These are phyloP conservation scores for Dinothrombium tinctorium DNA, from an alignment of 1,140 invertebrate genomes.

Conservation along the genomic window DNA sequence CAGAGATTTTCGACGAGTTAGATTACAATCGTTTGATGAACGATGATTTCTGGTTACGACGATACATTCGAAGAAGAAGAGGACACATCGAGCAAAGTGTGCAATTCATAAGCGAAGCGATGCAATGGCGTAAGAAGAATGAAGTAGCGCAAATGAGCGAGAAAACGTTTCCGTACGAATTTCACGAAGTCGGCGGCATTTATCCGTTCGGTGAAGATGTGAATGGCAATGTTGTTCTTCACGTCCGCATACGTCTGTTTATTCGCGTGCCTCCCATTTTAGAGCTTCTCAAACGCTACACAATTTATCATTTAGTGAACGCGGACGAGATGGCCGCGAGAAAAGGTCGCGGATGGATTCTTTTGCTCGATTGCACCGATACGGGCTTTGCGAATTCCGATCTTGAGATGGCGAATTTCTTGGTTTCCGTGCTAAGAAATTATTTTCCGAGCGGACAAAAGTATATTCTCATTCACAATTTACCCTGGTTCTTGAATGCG, in stretches of 20 bases:
- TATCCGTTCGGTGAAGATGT: not conserved
- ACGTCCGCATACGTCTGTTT: conserved; percentile 5
- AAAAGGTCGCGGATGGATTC: conserved; percentile 1
- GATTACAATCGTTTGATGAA: not conserved
- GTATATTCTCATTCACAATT: conserved; percentile 4
- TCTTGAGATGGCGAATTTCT: conserved; percentile 7
- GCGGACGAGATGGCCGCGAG: conserved; percentile 1
- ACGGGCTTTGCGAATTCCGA: conserved; percentile 4
- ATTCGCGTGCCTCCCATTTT: not conserved
- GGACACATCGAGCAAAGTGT: not conserved
- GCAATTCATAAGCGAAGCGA: not conserved
- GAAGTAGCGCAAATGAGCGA: not conserved
- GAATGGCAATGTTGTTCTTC: conserved; percentile 3
- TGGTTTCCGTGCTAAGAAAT: not conserved
- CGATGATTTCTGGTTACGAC: not conserved
- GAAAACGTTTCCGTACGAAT: conserved; percentile 1
- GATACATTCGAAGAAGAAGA: not conserved
- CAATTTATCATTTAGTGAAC: not conserved
- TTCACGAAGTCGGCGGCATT: conserved; percentile 3
- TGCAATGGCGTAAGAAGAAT: not conserved
- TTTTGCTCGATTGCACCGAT: conserved; percentile 7
- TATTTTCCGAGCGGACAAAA: conserved; percentile 7
- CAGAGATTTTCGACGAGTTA: not conserved
- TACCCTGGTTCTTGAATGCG: conserved; percentile 5
- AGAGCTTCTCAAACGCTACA: conserved; percentile 1